A percentile compares a stretch with the other conserved stretches of the same genome.
Evolutionary conservation across 2,113 vertebrate genomes (phyloP).

Genomic region (Pontoporia blainvillei): DNA sequence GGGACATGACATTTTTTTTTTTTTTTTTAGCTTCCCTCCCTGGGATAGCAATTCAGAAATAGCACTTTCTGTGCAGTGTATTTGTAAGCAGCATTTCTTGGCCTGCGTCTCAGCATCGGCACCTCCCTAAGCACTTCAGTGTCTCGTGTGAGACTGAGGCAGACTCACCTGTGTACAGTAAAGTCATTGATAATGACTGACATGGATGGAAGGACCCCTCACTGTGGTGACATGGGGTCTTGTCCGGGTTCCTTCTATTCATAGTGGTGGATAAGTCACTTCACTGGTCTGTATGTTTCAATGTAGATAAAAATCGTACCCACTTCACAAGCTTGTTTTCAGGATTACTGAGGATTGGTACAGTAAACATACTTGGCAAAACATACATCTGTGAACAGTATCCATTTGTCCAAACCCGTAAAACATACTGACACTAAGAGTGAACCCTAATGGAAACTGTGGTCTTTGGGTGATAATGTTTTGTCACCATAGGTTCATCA

Average conservation of each 20-base stretch:
- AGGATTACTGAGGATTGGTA: neutral
- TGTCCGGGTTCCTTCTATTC: neutral
- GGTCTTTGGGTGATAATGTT: neutral
- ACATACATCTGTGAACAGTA: neutral
- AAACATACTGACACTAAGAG: neutral
- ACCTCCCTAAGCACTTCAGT: neutral
- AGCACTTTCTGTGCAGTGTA: neutral
- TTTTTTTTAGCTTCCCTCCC: neutral
- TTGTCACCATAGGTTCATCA: neutral
- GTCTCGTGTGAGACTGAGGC: neutral
- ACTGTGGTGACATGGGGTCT: neutral
- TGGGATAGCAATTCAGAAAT: neutral
- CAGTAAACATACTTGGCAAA: neutral
- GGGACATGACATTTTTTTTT: neutral
- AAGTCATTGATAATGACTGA: neutral
- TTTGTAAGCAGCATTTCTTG: neutral
- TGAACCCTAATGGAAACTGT: neutral
- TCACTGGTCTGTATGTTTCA: neutral
- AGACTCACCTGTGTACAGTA: neutral
- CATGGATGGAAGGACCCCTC: neutral
- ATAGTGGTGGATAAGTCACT: neutral
- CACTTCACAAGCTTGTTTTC: neutral
- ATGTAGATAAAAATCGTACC: neutral
- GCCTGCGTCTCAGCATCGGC: neutral
- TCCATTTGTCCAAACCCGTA: neutral